Evolutionary conservation across 2,797 vertebrate genomes (phyloP).

Genomic region (Myotis pilosus): DNA sequence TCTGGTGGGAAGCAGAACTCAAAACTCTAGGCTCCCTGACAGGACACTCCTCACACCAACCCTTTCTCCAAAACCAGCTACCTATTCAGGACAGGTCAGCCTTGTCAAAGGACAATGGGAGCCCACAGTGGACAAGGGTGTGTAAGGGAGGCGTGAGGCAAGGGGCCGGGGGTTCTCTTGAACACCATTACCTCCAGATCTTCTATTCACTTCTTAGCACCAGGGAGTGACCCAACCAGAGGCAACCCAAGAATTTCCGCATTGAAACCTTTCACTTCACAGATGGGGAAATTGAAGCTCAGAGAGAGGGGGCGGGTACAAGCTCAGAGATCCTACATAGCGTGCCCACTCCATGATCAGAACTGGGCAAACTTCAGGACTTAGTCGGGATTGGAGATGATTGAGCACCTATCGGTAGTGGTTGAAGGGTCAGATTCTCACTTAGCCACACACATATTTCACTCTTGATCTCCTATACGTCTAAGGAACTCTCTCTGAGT

Average conservation of each 20-base stretch:
- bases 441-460: not conserved
- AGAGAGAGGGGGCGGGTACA: not conserved
- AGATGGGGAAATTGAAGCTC: not conserved
- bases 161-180: not conserved
- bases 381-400: not conserved
- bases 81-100: not conserved
- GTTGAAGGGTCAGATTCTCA: not conserved
- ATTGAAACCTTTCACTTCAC: not conserved
- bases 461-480: rapidly evolving
- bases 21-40: not conserved
- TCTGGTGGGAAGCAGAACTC: not conserved
- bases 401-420: not conserved
- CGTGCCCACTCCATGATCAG: not conserved
- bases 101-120: not conserved
- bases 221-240: not conserved
- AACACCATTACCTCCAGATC: not conserved
- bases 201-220: not conserved
- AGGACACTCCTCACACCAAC: not conserved
- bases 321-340: not conserved
- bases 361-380: not conserved
- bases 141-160: not conserved
- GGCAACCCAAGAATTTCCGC: not conserved
- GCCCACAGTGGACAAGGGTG: not conserved
- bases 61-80: not conserved
- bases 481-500: not conserved